phyloP scores from a whole-genome alignment of 2,797 vertebrate genomes.

The Melanotaenia trifasciata region DNA sequence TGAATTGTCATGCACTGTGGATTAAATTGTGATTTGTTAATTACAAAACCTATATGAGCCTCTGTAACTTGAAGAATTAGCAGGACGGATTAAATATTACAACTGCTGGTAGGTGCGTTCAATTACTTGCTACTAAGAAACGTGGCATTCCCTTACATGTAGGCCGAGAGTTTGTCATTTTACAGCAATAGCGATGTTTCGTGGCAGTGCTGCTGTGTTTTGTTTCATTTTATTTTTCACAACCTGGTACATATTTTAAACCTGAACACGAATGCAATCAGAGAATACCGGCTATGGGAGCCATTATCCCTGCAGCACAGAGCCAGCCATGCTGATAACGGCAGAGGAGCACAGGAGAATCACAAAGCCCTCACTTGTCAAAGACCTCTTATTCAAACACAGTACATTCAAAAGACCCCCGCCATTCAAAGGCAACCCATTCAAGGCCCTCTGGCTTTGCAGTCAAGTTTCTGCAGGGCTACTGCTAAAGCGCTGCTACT shows the following conservation, averaged over 20 bases:
- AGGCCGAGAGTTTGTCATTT: slow-evolving; percentile 9
- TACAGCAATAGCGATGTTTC: slow-evolving; percentile 10
- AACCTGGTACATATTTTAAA: slow-evolving; percentile 27
- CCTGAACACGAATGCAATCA: slow-evolving; percentile 31
- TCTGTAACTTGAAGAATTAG: slow-evolving; percentile 91
- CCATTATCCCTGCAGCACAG: slow-evolving; percentile 20
- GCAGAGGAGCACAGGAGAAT: slow-evolving; percentile 47
- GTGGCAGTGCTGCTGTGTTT: neutral
- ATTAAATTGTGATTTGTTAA: slow-evolving; percentile 99
- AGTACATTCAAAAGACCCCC: slow-evolving; percentile 61
- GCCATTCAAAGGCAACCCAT: slow-evolving; percentile 64
- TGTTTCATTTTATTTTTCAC: neutral
- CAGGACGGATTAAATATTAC: slow-evolving; percentile 85
- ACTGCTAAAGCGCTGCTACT: slow-evolving; percentile 68
- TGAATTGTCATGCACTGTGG: slow-evolving; percentile 99
- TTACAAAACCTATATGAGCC: slow-evolving; percentile 90
- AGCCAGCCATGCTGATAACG: slow-evolving; percentile 52
- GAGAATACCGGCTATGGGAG: slow-evolving; percentile 24
- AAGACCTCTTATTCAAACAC: slow-evolving; percentile 63
- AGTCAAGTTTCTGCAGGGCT: slow-evolving; percentile 69
- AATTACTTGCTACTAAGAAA: slow-evolving; percentile 22
- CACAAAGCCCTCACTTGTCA: slow-evolving; percentile 65
- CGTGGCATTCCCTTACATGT: neutral
- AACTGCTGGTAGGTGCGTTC: slow-evolving; percentile 44
- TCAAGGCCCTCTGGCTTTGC: slow-evolving; percentile 68